Base-by-base conservation (phyloP, 2,113 vertebrate genomes). In the Pomatorhinus ruficollis region DNA sequence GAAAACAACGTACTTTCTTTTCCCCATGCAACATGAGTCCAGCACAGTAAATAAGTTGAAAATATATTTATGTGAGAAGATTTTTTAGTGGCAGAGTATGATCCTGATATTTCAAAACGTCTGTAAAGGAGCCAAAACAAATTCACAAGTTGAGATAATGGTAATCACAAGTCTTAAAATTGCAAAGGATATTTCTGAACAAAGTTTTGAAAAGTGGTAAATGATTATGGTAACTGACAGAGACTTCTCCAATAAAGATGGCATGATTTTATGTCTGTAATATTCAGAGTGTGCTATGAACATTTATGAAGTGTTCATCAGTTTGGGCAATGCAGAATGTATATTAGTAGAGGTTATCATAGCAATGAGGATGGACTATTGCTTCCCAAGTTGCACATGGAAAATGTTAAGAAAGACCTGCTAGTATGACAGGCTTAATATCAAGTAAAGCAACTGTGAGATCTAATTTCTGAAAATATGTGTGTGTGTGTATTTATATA, bases 141-240 rank as follows among this genome's bases (percentile, higher is more conserved):
- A 94, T 89, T 92, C 83, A 61, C 52, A 89, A 82, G 49, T 39
- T 18, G 31, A 84, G 65, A 71, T 89, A 82, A 91, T 64, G 50
- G 21, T 70, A 94, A 90, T 74, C 54, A 65, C 28, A 84, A 76
- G 42, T 59, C 87, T 91, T 60, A 70, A 94, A 93, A 94, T 44
- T 76, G 59, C 47, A 37, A 94, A 52, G 25, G 33, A 71, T 95
- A 79, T 88, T 85, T 95, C 75, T 85, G 79, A 78, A 50, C 27
- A 82, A 68, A 76, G 64, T 95, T 95, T 60, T 84, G 64, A 33
- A 83, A 85, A 90, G 54, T 54, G 27, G 54, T 76, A 89, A 92
- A 85, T 71, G n/a, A 56, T 53, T 45, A 69, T n/a, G 21, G 49
- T 50, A 94, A 79, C 78, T 44, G 59, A 86, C 47, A 93, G n/a